These are phyloP conservation scores for Heliconius melpomene DNA, from an alignment of 1,140 invertebrate species.

Conservation along the genomic window DNA sequence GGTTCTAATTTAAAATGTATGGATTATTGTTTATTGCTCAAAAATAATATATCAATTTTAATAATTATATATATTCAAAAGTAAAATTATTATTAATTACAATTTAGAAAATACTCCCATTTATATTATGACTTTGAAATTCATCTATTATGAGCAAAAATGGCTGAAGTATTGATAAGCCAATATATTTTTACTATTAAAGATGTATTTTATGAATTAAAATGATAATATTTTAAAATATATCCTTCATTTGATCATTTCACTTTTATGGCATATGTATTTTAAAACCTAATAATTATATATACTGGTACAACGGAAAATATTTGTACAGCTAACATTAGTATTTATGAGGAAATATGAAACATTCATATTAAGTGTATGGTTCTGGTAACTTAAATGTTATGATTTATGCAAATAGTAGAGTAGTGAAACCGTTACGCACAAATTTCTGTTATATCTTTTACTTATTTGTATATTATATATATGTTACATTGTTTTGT, in stretches of 20 bases:
- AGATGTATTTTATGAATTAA: constrained; percentile 11
- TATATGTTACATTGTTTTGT: constrained; percentile 4
- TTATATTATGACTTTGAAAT: not conserved
- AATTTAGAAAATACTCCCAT: not conserved
- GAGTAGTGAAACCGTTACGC: not conserved
- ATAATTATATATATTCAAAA: constrained; percentile 3
- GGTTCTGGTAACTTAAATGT: not conserved
- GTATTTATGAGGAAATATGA: not conserved
- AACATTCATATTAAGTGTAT: not conserved
- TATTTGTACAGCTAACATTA: not conserved
- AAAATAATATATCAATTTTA: constrained; percentile 9
- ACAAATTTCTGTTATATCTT: constrained; percentile 3
- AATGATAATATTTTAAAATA: not conserved
- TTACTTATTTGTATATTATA: constrained; percentile 4
- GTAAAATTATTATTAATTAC: not conserved
- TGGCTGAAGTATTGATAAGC: not conserved
- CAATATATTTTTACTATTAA: constrained; percentile 10
- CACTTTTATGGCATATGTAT: not conserved
- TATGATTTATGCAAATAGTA: not conserved
- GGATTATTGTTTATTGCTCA: not conserved
- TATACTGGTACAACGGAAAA: not conserved
- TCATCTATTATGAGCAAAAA: not conserved
- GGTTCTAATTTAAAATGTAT: not conserved
- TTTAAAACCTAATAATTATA: not conserved
- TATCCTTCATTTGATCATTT: not conserved